Base-by-base conservation (phyloP, 2,888 invertebrate genomes). In the Cryptocephalus primarius region DNA sequence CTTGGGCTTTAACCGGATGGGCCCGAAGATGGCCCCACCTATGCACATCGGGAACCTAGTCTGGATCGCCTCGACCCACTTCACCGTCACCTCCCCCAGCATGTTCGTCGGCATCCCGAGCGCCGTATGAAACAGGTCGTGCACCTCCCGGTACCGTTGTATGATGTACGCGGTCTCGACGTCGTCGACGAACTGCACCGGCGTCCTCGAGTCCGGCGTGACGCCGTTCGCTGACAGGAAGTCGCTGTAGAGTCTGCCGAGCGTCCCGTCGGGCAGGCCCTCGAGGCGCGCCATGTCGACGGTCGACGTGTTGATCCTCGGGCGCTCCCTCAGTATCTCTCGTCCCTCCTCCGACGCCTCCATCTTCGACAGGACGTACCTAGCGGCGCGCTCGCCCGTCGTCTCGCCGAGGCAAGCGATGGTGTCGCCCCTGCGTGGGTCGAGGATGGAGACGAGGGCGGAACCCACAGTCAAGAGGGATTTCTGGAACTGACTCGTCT, bases 1-100 rank as follows among this genome's bases (percentile, higher is more conserved):
- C 62, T 72, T 73, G 80, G 91, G 86, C 59, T 83, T 82, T 10
- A 97, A 74, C 56, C 96, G 75, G 10, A 85, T 73, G 1, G 95
- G 89, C 9, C 96, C 97, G 76, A 94, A 92, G 47, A 96, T 75
- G 1, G 90, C 96, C 13, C 90, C 99, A 44, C 85, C 81, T 50
- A 91, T 76, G 64, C 96, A 96, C 96, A 99, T 96, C 0, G 99
- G 99, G 31, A 99, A 73, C 43, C 82, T 85, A 9, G 88, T 89
- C 72, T 99, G 99, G 47, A 97, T 79, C 1, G 88, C 97, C 77
- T 99, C 99, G 42, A 99, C 81, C 93, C 96, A 96, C 73, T 99
- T 99, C 6, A 99, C 88, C 9, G 90, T 82, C 8, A 96, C 93
- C 79, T 96, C 80, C 77, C 84, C 81, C 33, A 94, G 72, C 90